Evolutionary conservation across 2,113 vertebrate species (phyloP).

Genomic region (Symphodus melops): DNA sequence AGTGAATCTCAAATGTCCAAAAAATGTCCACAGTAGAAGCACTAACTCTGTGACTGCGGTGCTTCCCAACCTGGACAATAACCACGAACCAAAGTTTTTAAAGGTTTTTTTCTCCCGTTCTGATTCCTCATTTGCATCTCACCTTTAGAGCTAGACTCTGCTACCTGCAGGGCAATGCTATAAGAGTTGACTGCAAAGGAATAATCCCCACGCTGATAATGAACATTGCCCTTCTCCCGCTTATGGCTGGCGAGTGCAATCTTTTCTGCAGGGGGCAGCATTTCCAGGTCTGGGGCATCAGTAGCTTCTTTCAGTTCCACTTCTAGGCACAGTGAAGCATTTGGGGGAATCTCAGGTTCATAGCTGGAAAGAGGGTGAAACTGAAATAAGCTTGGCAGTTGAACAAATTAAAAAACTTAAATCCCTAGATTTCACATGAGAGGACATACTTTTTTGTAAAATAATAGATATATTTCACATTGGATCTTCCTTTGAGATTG

Average conservation of each 20-base stretch:
- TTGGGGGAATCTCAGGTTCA: constrained; percentile 85
- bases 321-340: constrained; percentile 86
- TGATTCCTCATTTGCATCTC: not conserved
- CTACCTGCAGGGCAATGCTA: constrained; percentile 90
- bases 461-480: not conserved
- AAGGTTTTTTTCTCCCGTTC: too few species aligned
- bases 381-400: not conserved
- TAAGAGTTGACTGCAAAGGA: constrained; percentile 95
- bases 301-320: constrained; percentile 86
- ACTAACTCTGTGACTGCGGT: not conserved
- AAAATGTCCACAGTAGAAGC: not conserved
- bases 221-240: constrained; percentile 90
- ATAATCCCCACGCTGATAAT: constrained; percentile 92
- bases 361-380: constrained; percentile 49
- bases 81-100: too few species aligned
- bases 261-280: constrained; percentile 86
- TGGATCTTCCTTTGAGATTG: not conserved
- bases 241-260: constrained; percentile 88
- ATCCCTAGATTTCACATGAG: not conserved
- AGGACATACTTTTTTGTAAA: too few species aligned
- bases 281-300: constrained; percentile 88
- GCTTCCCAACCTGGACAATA: too few species aligned
- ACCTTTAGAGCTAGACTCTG: constrained; percentile 94
- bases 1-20: not conserved
- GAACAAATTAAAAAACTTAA: not conserved